A percentile compares a stretch with the other conserved stretches of the same genome.
These are phyloP conservation scores for Alviniconcha marisindica DNA, from an alignment of 1,140 invertebrate species.

Conservation along the genomic window DNA sequence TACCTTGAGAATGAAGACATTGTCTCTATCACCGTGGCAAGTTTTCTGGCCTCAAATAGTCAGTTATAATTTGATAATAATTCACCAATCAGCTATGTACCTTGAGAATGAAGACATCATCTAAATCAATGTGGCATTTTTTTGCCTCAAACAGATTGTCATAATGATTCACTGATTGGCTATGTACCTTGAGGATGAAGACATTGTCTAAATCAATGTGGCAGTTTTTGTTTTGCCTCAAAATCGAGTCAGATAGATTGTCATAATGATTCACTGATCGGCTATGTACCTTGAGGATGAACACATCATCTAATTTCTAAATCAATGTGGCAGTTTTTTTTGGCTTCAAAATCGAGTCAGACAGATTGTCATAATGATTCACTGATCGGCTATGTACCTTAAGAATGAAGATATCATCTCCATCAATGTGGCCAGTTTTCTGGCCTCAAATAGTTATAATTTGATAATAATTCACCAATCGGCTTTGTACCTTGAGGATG, in stretches of 20 bases:
- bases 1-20: not conserved
- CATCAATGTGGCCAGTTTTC: not conserved
- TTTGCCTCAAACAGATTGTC: too few species aligned
- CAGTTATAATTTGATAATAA: too few species aligned
- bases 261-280: too few species aligned
- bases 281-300: constrained; percentile 72
- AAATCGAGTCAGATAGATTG: too few species aligned
- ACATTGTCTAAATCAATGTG: constrained; percentile 68
- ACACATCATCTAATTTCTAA: constrained; percentile 61
- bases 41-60: too few species aligned
- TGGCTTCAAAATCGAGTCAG: too few species aligned
- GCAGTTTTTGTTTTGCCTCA: constrained; percentile 73
- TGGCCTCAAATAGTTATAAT: not conserved
- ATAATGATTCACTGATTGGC: too few species aligned
- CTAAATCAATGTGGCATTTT: not conserved
- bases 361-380: not conserved
- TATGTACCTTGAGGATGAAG: constrained; percentile 73
- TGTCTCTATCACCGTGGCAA: not conserved
- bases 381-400: constrained; percentile 59
- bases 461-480: not conserved
- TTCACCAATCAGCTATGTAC: not conserved
- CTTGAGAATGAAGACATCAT: not conserved
- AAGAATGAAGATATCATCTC: not conserved
- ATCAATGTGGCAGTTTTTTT: constrained; percentile 70
- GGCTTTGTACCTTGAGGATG: constrained; percentile 68